phyloP scores from a whole-genome alignment of 2,113 vertebrate species.

The Synchiropus splendidus region DNA sequence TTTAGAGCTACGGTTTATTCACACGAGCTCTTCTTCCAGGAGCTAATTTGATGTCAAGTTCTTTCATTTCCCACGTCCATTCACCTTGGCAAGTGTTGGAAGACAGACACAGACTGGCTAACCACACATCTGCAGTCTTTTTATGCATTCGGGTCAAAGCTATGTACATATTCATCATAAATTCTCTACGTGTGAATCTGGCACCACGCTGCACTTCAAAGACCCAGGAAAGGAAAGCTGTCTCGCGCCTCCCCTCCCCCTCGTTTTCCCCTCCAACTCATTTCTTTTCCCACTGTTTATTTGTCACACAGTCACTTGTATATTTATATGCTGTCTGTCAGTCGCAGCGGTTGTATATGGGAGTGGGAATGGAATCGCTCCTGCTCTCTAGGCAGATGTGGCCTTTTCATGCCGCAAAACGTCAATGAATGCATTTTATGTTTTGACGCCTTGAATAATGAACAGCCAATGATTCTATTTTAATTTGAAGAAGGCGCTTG shows the following conservation, averaged over 20 bases:
- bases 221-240: conserved; percentile 31
- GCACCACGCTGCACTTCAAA: conserved; percentile 43
- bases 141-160: conserved; percentile 36
- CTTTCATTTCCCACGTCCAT: neutral
- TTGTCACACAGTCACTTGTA: conserved; percentile 18
- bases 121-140: conserved; percentile 10
- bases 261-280: conserved; percentile 18
- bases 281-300: conserved; percentile 33
- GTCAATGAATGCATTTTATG: conserved; percentile 1
- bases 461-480: neutral
- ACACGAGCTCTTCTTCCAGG: conserved; percentile 1
- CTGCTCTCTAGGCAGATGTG: conserved; percentile 9
- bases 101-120: neutral
- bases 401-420: conserved; percentile 22
- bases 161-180: conserved; percentile 23
- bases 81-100: neutral
- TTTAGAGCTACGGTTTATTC: conserved; percentile 16
- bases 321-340: conserved; percentile 22
- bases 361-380: conserved; percentile 10
- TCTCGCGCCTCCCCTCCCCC: conserved; percentile 37
- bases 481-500: too few species aligned
- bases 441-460: neutral
- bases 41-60: conserved; percentile 1
- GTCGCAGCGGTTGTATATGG: conserved; percentile 11
- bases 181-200: conserved; percentile 30